A percentile compares a stretch with the other conserved stretches of the same genome.
Conservation (phyloP, 2,888 invertebrate species). For the Alitta virens region DNA sequence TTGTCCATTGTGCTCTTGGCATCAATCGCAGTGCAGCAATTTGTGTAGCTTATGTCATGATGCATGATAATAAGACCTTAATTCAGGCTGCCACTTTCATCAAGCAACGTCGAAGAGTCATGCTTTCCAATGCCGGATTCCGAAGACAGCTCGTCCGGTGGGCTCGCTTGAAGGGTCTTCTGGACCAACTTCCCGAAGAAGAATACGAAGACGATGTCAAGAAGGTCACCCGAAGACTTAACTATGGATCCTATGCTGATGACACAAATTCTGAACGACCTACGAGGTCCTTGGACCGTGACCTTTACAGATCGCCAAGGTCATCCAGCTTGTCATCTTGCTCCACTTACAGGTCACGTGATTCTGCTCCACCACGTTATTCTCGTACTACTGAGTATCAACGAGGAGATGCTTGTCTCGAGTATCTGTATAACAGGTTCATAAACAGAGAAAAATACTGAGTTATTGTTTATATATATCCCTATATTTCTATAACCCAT, state of each 20-base stretch:
- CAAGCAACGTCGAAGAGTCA: constrained; percentile 26
- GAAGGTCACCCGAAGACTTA: too few species aligned
- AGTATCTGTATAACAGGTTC: constrained; percentile 1
- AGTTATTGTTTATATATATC: not conserved
- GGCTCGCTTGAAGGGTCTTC: constrained; percentile 21
- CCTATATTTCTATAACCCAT: not conserved
- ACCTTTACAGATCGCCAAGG: not conserved
- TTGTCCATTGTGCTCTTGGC: constrained; percentile 34
- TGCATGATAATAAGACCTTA: constrained; percentile 16
- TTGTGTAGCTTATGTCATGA: constrained; percentile 29
- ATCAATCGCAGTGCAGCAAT: constrained; percentile 31
- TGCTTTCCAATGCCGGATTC: constrained; percentile 28
- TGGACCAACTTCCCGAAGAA: constrained; percentile 17
- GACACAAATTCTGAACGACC: not conserved
- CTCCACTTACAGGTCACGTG: too few species aligned
- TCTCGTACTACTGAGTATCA: not conserved
- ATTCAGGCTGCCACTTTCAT: constrained; percentile 22
- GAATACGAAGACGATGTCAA: not conserved
- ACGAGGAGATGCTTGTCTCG: not conserved
- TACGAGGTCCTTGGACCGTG: not conserved
- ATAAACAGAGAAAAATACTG: constrained; percentile 13
- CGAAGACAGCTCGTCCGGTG: constrained; percentile 27
- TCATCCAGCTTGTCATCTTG: not conserved
- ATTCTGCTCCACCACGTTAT: too few species aligned
- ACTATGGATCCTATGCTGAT: not conserved